Evolutionary conservation across 2,797 vertebrate species (phyloP), one percentile per base, ranked within the genome.

Genomic region (Urosaurus nigricauda): DNA sequence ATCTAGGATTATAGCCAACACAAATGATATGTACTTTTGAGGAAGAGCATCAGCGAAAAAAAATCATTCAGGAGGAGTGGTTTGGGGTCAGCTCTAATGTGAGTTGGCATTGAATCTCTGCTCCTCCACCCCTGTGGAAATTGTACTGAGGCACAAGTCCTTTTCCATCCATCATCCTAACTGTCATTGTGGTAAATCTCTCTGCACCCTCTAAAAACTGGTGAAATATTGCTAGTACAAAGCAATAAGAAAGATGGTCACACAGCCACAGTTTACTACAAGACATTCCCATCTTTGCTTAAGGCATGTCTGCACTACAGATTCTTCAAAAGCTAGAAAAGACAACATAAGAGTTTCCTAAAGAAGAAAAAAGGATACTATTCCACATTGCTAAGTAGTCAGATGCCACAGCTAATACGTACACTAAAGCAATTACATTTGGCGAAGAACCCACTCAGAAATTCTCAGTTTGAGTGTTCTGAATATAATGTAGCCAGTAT

Each of bases 211-310:
- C 24, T 43, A 63, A 63, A 68, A 83, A 83, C 37, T 83, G 81
- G 81, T 83, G 81, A 83, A 68, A 47, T 83, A 11, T 43, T 83
- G 81, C 26, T 83, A 83, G 81, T 65, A 29, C 19, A 26, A 83
- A 19, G 81, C 40, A 83, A 83, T 70, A 29, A 83, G 63, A 83
- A 68, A 68, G 81, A 29, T 68, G 29, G 24, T 63, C 79, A 32
- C 40, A 19, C 16, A n/a, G 40, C n/a, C 29, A n/a, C 14, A 14
- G 37, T 14, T 47, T 47, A 51, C 29, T 47, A 47, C 6, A 83
- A 83, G 56, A 32, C 37, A 29, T 11, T 56, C 21, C 21, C 14
- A 6, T 74, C 75, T 60, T 60, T 56, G 9, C 70, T 60, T 29
- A 58, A 35, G 26, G 70, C 1, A 84, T 35, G n/a, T 14, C 26